Conservation (phyloP, 2,113 vertebrate genomes). For the Aepyceros melampus region DNA sequence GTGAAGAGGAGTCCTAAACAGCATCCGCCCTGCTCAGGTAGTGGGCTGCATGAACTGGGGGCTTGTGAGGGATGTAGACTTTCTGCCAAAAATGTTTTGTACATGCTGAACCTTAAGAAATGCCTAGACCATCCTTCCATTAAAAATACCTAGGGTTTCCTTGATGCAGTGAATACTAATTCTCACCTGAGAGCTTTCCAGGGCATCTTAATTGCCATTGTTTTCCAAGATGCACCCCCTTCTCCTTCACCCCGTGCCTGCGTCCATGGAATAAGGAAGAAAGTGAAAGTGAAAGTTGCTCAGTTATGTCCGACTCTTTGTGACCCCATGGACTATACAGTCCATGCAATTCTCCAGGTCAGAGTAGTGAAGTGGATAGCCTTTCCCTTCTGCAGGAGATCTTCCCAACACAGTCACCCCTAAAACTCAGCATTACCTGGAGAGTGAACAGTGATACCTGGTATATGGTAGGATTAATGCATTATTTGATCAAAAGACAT, state of each 20-base stretch:
- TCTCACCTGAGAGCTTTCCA: background rate
- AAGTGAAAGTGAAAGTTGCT: background rate
- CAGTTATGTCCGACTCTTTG: background rate
- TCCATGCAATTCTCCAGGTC: background rate
- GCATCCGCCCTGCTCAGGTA: background rate
- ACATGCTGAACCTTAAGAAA: background rate
- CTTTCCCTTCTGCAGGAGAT: background rate
- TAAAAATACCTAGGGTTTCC: background rate
- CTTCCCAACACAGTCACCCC: background rate
- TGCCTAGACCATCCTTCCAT: background rate
- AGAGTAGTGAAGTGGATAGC: background rate
- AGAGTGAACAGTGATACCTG: background rate
- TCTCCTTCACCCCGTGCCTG: background rate
- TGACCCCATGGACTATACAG: background rate
- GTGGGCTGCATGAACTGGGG: background rate
- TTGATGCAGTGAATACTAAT: background rate
- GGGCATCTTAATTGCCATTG: background rate
- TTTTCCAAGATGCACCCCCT: background rate
- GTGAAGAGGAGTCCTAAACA: background rate
- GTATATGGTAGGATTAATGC: background rate
- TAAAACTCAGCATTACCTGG: background rate
- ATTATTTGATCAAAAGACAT: background rate
- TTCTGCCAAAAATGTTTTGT: background rate
- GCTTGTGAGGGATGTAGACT: background rate
- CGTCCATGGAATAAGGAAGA: background rate